Evolutionary conservation across 1,140 invertebrate species (phyloP), one percentile per base, ranked within the genome.

Genomic region (Polypedilum vanderplanki): DNA sequence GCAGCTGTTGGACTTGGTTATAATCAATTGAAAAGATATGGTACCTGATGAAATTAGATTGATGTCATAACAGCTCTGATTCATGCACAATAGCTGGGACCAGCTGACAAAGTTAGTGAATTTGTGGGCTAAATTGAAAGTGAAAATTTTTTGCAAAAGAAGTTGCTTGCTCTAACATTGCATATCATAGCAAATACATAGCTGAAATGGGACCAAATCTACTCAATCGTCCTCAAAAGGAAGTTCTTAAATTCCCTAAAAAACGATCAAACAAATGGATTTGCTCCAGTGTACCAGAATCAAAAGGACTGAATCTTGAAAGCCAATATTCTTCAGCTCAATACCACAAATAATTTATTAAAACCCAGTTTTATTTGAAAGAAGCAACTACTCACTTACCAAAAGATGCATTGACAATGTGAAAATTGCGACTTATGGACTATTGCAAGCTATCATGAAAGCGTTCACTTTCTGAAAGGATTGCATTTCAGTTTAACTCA

Each of bases 311-410:
- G 83, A n/a, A 85, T 0, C 80, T 87, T 0, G 77, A 86, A 3
- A 88, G 90, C 2, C 83, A 85, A 75, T 81, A 85, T 33, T 91
- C 87, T 0, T 93, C 91, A 0, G 87, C 92, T 1, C 89, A 91
- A 75, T 96, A 96, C 79, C 90, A 92, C 92, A 0, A 93, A 94
- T 79, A 95, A 94, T 82, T 83, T 94, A 1, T 81, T 92, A 12
- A n/a, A 85, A 78, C 75, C 86, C 90, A 1, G 91, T 93, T 1
- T 79, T 91, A 3, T 93, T 93, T 77, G 87, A 91, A n/a, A 77
- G 90, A 92, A 81, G 89, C 87, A 2, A 77, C 89, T 1, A 81
- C 83, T 73, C 84, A 89, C 74, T 87, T 94, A 15, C 91, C 91
- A 0, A 81, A 83, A 33, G 86, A 91, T 79, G 89, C 91, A 1